A percentile compares a stretch with the other conserved stretches of the same genome.
Conservation (phyloP, 1,140 invertebrate species). For the Ephestia elutella region DNA sequence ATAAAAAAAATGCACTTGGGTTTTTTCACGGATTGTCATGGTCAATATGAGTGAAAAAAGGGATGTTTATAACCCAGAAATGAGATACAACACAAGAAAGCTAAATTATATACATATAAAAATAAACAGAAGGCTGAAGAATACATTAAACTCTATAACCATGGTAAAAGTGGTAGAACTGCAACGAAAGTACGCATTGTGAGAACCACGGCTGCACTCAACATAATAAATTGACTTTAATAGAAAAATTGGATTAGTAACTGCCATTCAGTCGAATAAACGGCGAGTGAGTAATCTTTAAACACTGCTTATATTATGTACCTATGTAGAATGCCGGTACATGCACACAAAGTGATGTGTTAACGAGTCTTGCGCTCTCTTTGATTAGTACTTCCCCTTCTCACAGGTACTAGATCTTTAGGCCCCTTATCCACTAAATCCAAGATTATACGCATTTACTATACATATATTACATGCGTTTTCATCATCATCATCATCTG, state of each 20-base stretch:
- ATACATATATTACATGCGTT: too few relatives aligned
- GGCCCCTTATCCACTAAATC: neutral
- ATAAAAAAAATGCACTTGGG: too few relatives aligned
- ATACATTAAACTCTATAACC: neutral
- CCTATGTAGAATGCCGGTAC: conserved; percentile 10
- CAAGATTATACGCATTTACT: too few relatives aligned
- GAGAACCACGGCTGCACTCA: neutral
- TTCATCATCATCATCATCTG: too few relatives aligned
- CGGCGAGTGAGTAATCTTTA: conserved; percentile 32
- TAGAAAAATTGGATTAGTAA: conserved; percentile 21
- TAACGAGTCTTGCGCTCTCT: conserved; percentile 43
- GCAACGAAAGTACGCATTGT: neutral
- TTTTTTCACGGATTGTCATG: too few relatives aligned
- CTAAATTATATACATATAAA: too few relatives aligned
- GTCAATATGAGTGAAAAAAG: too few relatives aligned
- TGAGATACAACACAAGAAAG: too few relatives aligned
- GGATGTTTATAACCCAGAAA: too few relatives aligned
- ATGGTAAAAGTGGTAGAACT: neutral
- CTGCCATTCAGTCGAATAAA: conserved; percentile 9
- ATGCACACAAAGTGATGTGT: conserved; percentile 38
- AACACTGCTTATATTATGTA: conserved; percentile 12
- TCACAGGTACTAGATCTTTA: conserved; percentile 40
- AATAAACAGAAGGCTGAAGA: neutral
- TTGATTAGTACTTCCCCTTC: conserved; percentile 59
- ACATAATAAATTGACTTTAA: conserved; percentile 18